Evolutionary conservation across 2,797 vertebrate genomes (phyloP), one percentile per base, ranked within the genome.

Genomic region (Mormyrus hasselquistii): DNA sequence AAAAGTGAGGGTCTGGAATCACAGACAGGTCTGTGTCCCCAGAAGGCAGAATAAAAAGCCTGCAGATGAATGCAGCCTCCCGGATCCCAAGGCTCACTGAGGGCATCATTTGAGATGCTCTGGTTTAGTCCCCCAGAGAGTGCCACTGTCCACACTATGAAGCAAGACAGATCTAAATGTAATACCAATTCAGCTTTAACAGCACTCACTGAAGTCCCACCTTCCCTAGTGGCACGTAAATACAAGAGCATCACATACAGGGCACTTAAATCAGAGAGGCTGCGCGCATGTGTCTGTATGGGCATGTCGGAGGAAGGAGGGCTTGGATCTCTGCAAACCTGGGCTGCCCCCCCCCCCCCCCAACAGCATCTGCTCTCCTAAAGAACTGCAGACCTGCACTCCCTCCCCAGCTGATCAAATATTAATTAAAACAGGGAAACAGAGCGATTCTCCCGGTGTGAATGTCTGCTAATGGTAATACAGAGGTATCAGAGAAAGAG

Each of bases 371-470:
- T 93, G 90, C 93, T 96, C 95, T 95, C 95, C 92, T 94, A 94
- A 96, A 96, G 97, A 97, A 98, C 96, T 97, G 95, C 95, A 96
- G 97, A 97, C 97, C 96, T 96, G 95, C 95, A 97, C 97, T 99
- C 98, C 97, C 96, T 97, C 96, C 96, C 96, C 94, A 94, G 97
- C 96, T 98, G 96, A 97, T 98, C 96, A 98, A 99, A 98, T 98
- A 98, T 98, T 98, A 97, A 99, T 98, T 97, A 98, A 98, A 97
- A 97, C 95, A 96, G 96, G 98, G 97, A 96, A 98, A 97, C 95
- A 95, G 94, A 96, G 95, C 93, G 94, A 95, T 94, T 96, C 95
- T 97, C 97, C 96, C 97, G 95, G 94, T 95, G 97, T 97, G 95
- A 96, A 96, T 97, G 97, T 97, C 97, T 97, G 96, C 96, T 97